These are phyloP conservation scores for Hedya salicella DNA, from an alignment of 2,888 invertebrate genomes.

Conservation along the genomic window DNA sequence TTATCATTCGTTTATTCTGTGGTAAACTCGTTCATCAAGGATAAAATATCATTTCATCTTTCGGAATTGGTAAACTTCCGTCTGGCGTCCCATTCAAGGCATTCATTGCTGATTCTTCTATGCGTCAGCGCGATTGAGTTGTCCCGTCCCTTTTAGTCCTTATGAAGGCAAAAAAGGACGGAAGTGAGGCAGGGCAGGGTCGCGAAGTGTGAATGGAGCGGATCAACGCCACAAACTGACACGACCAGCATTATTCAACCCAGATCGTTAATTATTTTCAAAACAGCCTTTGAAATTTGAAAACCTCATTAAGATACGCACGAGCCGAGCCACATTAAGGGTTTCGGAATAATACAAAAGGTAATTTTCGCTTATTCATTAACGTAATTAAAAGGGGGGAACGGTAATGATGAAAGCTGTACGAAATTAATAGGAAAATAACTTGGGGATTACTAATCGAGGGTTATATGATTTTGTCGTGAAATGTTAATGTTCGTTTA, in stretches of 20 bases:
- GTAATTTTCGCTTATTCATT: conserved; percentile 84
- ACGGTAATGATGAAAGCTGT: conserved; percentile 67
- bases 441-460: conserved; percentile 46
- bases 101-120: conserved; percentile 12
- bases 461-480: conserved; percentile 22
- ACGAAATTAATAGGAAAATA: conserved; percentile 70
- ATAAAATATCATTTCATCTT: no score
- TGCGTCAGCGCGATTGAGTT: conserved; percentile 15
- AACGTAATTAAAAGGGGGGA: conserved; percentile 77
- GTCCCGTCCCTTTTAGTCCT: conserved; percentile 15
- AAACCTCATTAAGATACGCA: conserved; percentile 81
- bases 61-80: neutral
- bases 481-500: neutral
- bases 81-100: conserved; percentile 6
- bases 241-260: conserved; percentile 56
- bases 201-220: conserved; percentile 16
- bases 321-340: conserved; percentile 70
- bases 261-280: conserved; percentile 77
- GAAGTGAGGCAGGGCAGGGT: neutral
- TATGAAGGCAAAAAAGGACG: conserved; percentile 13
- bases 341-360: conserved; percentile 76
- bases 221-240: conserved; percentile 48
- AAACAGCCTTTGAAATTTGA: conserved; percentile 78
- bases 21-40: no score
- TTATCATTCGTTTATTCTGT: no score